Conservation (phyloP, 2,113 vertebrate species). For the Oreochromis aureus region DNA sequence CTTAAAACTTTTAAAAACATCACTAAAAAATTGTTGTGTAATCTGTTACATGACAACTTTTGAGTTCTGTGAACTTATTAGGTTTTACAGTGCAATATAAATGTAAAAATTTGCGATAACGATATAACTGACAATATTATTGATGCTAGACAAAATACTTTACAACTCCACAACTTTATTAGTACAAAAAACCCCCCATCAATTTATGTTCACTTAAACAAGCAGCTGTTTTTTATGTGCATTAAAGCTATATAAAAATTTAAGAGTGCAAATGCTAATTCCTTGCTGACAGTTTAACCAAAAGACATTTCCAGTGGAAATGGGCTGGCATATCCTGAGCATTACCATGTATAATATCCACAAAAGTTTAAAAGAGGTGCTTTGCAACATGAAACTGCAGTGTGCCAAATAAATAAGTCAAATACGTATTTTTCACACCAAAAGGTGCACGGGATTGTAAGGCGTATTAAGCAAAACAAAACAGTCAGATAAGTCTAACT, state of each 20-base stretch:
- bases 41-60: too few relatives aligned
- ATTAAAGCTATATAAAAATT: rapidly evolving
- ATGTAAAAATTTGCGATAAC: not conserved
- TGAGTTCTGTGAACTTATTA: too few relatives aligned
- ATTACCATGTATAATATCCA: not conserved
- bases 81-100: not conserved
- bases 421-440: too few relatives aligned
- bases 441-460: not conserved
- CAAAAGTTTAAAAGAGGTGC: not conserved
- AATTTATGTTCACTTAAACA: not conserved
- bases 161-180: not conserved
- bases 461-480: not conserved
- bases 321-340: not conserved
- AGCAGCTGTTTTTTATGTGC: not conserved
- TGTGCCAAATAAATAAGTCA: too few relatives aligned
- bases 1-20: too few relatives aligned
- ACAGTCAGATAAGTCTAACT: not conserved
- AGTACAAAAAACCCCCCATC: rapidly evolving
- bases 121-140: not conserved
- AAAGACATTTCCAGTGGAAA: not conserved
- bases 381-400: not conserved
- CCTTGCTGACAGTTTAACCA: not conserved
- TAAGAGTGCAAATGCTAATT: not conserved
- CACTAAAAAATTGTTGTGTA: too few relatives aligned
- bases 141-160: not conserved